Percentiles rank a stretch among this genome's conserved stretches.
These are phyloP conservation scores for Astropecten irregularis DNA, from an alignment of 53 echinoderm and acorn worm genomes.

Conservation along the genomic window DNA sequence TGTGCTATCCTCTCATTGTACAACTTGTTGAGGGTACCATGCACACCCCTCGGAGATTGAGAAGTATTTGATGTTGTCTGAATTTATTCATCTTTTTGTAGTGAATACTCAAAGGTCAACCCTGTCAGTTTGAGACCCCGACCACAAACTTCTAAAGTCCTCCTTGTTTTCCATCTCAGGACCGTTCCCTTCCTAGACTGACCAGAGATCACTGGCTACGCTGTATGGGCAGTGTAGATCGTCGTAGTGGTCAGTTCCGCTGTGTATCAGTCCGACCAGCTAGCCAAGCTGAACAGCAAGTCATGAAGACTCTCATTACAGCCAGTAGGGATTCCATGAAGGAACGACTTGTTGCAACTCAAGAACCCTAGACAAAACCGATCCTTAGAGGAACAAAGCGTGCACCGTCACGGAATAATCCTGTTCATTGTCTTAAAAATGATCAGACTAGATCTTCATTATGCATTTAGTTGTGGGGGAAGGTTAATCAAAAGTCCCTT, in stretches of 20 bases:
- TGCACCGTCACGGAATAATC: no score
- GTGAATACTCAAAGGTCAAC: no score
- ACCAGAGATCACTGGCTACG: constrained; percentile 81
- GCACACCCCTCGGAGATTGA: no score
- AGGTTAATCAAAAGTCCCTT: not conserved
- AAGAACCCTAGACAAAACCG: constrained; percentile 53
- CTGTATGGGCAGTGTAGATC: constrained; percentile 74
- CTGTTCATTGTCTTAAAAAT: no score
- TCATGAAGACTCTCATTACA: constrained; percentile 64
- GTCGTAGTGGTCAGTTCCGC: constrained; percentile 58
- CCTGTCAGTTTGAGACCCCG: no score
- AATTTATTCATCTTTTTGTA: no score
- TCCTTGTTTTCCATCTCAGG: constrained; percentile 57
- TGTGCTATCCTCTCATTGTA: no score
- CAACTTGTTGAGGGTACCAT: no score
- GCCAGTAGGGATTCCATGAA: constrained; percentile 60
- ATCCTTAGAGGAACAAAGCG: no score
- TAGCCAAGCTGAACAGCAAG: constrained; percentile 62
- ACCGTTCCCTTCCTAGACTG: constrained; percentile 64
- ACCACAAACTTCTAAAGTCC: no score
- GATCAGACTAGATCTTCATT: not conserved
- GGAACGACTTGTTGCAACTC: constrained; percentile 42
- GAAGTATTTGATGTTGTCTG: no score
- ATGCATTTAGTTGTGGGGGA: not conserved
- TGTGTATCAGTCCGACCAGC: constrained; percentile 82